Conservation (phyloP, 2,113 vertebrate species). For the Carollia perspicillata region DNA sequence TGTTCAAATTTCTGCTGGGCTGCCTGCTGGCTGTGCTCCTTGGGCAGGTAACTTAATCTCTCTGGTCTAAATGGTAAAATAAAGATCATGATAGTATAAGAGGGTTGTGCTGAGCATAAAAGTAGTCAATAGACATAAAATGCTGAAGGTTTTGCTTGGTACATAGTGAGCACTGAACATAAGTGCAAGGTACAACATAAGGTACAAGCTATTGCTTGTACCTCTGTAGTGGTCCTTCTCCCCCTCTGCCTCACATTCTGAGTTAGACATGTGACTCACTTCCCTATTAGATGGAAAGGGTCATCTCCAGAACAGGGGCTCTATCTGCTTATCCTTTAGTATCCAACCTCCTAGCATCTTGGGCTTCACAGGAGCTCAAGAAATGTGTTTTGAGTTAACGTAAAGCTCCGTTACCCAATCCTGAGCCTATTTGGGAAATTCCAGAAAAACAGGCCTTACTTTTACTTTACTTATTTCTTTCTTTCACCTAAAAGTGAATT, state of each 20-base stretch:
- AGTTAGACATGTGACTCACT: background rate
- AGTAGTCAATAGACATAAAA: background rate
- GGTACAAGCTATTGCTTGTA: background rate
- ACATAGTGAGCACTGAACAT: rapidly evolving
- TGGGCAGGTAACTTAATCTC: background rate
- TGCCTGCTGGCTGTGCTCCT: background rate
- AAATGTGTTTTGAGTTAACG: background rate
- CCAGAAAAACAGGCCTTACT: background rate
- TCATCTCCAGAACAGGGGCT: background rate
- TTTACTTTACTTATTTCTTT: background rate
- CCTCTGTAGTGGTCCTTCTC: background rate
- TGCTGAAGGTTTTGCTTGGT: background rate
- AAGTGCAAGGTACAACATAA: no score
- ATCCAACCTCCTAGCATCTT: background rate
- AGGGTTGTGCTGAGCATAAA: background rate
- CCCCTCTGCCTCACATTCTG: background rate
- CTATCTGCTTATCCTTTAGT: background rate
- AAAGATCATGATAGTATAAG: background rate
- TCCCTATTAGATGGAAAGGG: background rate
- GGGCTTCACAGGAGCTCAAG: background rate
- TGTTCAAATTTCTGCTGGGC: background rate
- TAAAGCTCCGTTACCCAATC: background rate
- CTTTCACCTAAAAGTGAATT: conserved; percentile 1
- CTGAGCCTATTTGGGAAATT: background rate
- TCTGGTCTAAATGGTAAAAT: background rate